Conservation (phyloP, 1,140 invertebrate genomes). For the Neodiprion lecontei region DNA sequence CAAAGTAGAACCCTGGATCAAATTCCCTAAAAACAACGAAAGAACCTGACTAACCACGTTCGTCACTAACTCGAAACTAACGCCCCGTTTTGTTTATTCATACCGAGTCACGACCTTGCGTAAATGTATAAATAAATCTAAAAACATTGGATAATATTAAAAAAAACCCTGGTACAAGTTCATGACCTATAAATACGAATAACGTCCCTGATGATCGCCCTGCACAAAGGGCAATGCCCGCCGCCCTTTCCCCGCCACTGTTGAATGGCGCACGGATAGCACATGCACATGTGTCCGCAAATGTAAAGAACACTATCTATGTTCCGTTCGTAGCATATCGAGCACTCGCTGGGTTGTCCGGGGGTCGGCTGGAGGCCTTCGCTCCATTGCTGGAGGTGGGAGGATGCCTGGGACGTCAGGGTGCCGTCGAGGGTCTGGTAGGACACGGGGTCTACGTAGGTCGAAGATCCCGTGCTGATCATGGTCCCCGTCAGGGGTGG, state of each 20-base stretch:
- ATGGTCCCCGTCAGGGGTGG: slow-evolving; percentile 54
- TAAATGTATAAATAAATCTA: too few species aligned
- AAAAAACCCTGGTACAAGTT: slow-evolving; percentile 36
- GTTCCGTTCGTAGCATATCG: slow-evolving; percentile 91
- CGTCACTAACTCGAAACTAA: too few species aligned
- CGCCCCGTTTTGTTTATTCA: too few species aligned
- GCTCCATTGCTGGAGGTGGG: slow-evolving; percentile 57
- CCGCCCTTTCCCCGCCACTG: slow-evolving; percentile 90
- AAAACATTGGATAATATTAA: neutral
- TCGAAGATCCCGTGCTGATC: slow-evolving; percentile 62
- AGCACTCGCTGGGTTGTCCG: slow-evolving; percentile 76
- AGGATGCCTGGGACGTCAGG: slow-evolving; percentile 43
- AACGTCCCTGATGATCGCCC: slow-evolving; percentile 91
- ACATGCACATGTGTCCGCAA: slow-evolving; percentile 99
- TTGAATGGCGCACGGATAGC: slow-evolving; percentile 92
- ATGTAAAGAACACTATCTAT: slow-evolving; percentile 95
- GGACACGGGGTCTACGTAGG: slow-evolving; percentile 60
- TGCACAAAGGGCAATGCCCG: slow-evolving; percentile 92
- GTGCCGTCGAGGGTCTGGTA: slow-evolving; percentile 52
- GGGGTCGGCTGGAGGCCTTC: slow-evolving; percentile 53
- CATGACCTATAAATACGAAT: slow-evolving; percentile 94
- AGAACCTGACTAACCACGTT: too few species aligned
- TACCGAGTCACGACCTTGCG: too few species aligned
- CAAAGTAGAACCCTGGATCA: too few species aligned
- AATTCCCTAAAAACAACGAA: too few species aligned